Base-by-base conservation (phyloP, 1,140 invertebrate genomes). In the Lordiphosa stackelbergi region DNA sequence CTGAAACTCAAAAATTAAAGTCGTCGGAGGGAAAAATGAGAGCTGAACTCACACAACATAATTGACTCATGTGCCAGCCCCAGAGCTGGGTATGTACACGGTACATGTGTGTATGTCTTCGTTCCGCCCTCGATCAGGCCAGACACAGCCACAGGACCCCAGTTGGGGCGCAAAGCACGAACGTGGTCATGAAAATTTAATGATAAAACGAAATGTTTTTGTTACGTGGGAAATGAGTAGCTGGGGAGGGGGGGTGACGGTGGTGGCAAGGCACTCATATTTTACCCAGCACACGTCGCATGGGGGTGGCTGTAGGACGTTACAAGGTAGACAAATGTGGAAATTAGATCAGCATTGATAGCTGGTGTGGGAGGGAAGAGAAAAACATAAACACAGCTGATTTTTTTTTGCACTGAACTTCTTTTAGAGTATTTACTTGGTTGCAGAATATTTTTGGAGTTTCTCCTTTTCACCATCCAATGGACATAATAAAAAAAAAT, bases 191-290 rank as follows among this genome's bases (percentile, higher is more conserved):
- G 77, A 83, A 83, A 83, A 83, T 83, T 83, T 83, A 83, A 83
- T 83, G 77, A 83, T 77, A 83, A 83, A 83, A 77, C 72, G 77
- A 83, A 83, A 83, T 77, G 77, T 81, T 81, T 83, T 81, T 72
- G 64, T 62, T 71, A 56, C 77, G 72, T 79, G 40, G 35, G 38
- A 38, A 42, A 53, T 28, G 51, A 55, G 53, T 53, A 37, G 47
- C 46, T 43, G 40, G 22, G 36, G n/a, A 28, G 28, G 40, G 13
- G 38, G 49, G 7, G 10, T 11, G 22, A 5, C 11, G 31, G 31
- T 9, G 36, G 8, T 42, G 53, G 38, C 19, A 16, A n/a, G 36
- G 36, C 35, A 37, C 40, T 54, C 57, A 45, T 52, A 69, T 77
- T 79, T 46, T 73, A 66, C 74, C 64, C 75, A 53, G 59, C 63